These are phyloP conservation scores for Eueremaeus valkanovi DNA, from an alignment of 2,888 invertebrate genomes.

Conservation along the genomic window DNA sequence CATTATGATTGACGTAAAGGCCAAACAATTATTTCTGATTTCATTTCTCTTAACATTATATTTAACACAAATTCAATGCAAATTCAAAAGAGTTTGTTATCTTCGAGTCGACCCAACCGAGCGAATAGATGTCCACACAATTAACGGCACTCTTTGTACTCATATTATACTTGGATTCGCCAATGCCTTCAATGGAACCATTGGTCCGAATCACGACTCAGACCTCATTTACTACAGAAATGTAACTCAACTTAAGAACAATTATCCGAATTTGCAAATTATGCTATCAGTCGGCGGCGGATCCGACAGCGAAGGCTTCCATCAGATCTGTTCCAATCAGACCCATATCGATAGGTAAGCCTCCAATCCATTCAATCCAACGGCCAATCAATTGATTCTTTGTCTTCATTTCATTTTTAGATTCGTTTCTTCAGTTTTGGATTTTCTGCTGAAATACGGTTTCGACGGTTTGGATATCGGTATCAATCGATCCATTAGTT, in stretches of 20 bases:
- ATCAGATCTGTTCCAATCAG: constrained; percentile 15
- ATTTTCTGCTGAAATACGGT: constrained; percentile 46
- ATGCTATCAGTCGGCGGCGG: constrained; percentile 56
- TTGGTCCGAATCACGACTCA: constrained; percentile 51
- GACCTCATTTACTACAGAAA: constrained; percentile 18
- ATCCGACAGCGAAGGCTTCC: background rate
- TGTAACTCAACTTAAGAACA: constrained; percentile 39
- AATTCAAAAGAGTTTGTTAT: constrained; percentile 40
- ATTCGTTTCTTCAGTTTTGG: constrained; percentile 47
- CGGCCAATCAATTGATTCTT: background rate
- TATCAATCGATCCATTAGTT: no score
- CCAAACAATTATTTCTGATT: background rate
- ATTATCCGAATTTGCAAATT: constrained; percentile 63
- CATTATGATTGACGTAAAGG: no score
- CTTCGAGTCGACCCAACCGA: constrained; percentile 3
- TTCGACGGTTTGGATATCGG: constrained; percentile 50
- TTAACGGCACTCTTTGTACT: constrained; percentile 72
- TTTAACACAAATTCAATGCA: constrained; percentile 18
- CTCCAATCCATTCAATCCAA: background rate
- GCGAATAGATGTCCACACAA: constrained; percentile 45
- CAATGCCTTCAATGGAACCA: constrained; percentile 60
- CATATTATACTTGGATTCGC: constrained; percentile 78
- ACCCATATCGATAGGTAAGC: background rate
- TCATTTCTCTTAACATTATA: background rate
- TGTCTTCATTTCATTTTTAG: constrained; percentile 42